Base-by-base conservation (phyloP, 2,797 vertebrate species). In the Picus viridis region DNA sequence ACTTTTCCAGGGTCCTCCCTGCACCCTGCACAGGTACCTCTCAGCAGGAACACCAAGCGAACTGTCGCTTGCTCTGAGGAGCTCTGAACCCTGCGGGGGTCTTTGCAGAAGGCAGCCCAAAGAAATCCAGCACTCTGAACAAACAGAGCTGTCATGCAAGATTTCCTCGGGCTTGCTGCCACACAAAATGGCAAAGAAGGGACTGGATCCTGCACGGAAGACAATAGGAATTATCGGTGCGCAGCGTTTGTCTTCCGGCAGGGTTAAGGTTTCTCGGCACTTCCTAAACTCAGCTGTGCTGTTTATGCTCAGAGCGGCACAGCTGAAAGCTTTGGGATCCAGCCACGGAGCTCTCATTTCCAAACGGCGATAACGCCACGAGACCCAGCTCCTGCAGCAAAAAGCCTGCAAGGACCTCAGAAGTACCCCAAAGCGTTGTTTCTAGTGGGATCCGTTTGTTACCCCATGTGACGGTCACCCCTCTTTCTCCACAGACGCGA, bases 381-480 rank as follows among this genome's bases (percentile, higher is more conserved):
- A 90, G 92, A 89, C 91, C 75, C 92, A 89, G 91, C 86, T 95
- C 86, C 92, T 41, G 88, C 15, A 62, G 91, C 86, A 88, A 89
- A 86, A 83, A 87, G 16, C 69, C 85, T 93, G 83, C 74, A 80
- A 90, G 89, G 93, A 93, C 47, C 78, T 86, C 91, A 92, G 94
- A 95, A 95, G 94, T 88, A 96, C 63, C 88, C 47, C 95, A 94
- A 94, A 95, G 90, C 81, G 77, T 92, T 94, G 96, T 96, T 96
- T 96, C 91, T 94, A 94, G 86, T 87, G 78, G 91, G 87, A 90
- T 89, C 88, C 91, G 94, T 96, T 96, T 93, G 94, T 88, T 94
- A 96, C 76, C 74, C 95, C 94, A 89, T 95, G 77, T 92, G 96
- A 97, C 96, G 96, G 95, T 96, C 94, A 96, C 93, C 94, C 94